A percentile compares a stretch with the other conserved stretches of the same genome.
These are phyloP conservation scores for Geothlypis trichas DNA, from an alignment of 2,113 vertebrate species.

Conservation along the genomic window DNA sequence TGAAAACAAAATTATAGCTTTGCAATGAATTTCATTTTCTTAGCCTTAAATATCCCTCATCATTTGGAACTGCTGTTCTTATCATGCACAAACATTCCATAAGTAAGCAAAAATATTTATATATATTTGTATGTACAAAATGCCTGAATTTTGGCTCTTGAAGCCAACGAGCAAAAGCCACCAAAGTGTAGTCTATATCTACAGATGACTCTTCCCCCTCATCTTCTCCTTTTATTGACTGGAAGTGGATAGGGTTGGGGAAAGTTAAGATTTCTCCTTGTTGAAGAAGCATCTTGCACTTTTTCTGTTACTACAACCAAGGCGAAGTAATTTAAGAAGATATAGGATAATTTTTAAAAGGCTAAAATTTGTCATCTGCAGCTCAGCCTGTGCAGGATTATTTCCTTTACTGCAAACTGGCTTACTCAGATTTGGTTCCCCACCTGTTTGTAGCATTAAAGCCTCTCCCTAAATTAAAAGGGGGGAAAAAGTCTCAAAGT, in stretches of 20 bases:
- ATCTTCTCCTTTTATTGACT: not conserved
- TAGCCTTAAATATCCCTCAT: conserved; percentile 44
- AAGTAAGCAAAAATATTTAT: conserved; percentile 47
- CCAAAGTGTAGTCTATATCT: conserved; percentile 32
- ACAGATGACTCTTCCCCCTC: not conserved
- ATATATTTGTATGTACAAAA: conserved; percentile 55
- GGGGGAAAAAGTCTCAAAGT: not conserved
- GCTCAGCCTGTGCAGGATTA: not conserved
- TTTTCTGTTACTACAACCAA: not conserved
- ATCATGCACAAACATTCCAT: conserved; percentile 29
- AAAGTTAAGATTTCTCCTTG: not conserved
- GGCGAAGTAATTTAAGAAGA: not conserved
- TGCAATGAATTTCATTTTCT: conserved; percentile 47
- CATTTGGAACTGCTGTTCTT: conserved; percentile 16
- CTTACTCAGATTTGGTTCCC: not conserved
- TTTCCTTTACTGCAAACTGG: not conserved
- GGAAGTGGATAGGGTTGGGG: not conserved
- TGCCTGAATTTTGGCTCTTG: not conserved
- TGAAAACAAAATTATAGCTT: conserved; percentile 42
- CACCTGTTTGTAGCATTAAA: not conserved
- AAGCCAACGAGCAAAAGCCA: conserved; percentile 21
- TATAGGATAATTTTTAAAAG: not conserved
- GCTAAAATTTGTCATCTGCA: not conserved
- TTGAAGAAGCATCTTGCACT: conserved; percentile 43
- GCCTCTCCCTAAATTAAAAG: not conserved